Evolutionary conservation across 2,888 invertebrate genomes (phyloP).

Genomic region (Polydrusus pterygomalis): DNA sequence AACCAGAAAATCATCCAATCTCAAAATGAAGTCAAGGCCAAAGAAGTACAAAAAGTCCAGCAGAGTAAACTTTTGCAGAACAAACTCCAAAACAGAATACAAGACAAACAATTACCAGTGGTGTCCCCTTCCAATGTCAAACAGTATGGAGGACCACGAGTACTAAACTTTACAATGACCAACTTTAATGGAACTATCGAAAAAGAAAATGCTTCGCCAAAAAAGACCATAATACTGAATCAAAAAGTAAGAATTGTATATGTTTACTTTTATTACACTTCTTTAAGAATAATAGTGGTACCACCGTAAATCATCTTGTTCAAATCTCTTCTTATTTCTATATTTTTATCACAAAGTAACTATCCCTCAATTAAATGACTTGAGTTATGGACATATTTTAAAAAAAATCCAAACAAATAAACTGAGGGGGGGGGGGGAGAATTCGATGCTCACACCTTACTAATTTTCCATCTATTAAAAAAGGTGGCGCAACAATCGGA

Average conservation of each 20-base stretch:
- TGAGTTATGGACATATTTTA: too few relatives aligned
- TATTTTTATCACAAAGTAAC: too few relatives aligned
- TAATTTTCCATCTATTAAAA: neutral
- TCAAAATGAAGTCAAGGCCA: slow-evolving; percentile 35
- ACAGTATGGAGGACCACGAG: slow-evolving; percentile 49
- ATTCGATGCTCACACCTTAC: neutral
- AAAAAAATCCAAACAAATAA: too few relatives aligned
- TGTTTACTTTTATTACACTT: too few relatives aligned
- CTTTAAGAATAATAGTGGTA: too few relatives aligned
- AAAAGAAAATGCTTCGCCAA: slow-evolving; percentile 48
- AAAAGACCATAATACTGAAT: slow-evolving; percentile 46
- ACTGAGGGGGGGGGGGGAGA: too few relatives aligned
- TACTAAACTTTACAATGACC: slow-evolving; percentile 53
- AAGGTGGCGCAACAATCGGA: slow-evolving; percentile 48
- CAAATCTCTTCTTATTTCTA: too few relatives aligned
- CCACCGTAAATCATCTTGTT: too few relatives aligned
- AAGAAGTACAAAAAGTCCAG: slow-evolving; percentile 32
- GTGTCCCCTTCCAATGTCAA: slow-evolving; percentile 20
- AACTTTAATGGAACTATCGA: slow-evolving; percentile 52
- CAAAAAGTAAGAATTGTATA: slow-evolving; percentile 40
- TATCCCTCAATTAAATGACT: too few relatives aligned
- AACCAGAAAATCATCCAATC: slow-evolving; percentile 41
- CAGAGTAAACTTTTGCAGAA: slow-evolving; percentile 36
- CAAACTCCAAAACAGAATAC: slow-evolving; percentile 36
- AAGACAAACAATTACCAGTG: slow-evolving; percentile 32